Evolutionary conservation across 2,888 invertebrate genomes (phyloP), one percentile per base, ranked within the genome.

Genomic region (Drosophila pegasa): DNA sequence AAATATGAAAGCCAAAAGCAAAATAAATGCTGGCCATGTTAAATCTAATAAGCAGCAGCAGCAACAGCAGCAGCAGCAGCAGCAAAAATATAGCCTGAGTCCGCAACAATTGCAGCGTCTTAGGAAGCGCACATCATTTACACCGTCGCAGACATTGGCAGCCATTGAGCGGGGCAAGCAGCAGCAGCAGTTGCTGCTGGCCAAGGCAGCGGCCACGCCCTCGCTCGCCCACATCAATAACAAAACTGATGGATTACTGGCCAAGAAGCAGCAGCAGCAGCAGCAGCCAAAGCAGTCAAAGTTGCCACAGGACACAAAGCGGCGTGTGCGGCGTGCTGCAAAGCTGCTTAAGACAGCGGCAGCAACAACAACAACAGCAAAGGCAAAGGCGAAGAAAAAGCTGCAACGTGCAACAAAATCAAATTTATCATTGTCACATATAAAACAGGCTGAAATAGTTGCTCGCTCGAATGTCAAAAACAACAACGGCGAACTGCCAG

Each of bases 341-440:
- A 66, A 80, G 67, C 71, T 79, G 62, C 64, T 68, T 41, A 52
- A 60, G 65, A 64, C 66, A 50, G 59, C 85, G 80, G 65, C 40
- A 43, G 47, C 80, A 83, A 68, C 18, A 58, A 51, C 80, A 83
- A 68, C 20, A 27, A 45, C 86, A 80, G 67, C 27, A 29, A 50
- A 77, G 83, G 66, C 25, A 29, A 58, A 75, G 75, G 63, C 18
- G 38, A 62, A 65, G 68, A 72, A 70, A 72, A 55, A 74, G 77
- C 76, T 81, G 80, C 78, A 75, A 47, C 67, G 75, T 78, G 71
- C 78, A 80, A 66, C 79, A 80, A 80, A 88, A 82, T 88, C 90
- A 88, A 89, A 91, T 91, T 91, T 91, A 91, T 92, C 91, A 91
- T 87, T 90, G 90, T 90, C 91, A 80, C 80, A 79, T 79, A 76